Evolutionary conservation across 1,140 invertebrate genomes (phyloP), one percentile per base, ranked within the genome.

Genomic region (Polypedilum pembai): DNA sequence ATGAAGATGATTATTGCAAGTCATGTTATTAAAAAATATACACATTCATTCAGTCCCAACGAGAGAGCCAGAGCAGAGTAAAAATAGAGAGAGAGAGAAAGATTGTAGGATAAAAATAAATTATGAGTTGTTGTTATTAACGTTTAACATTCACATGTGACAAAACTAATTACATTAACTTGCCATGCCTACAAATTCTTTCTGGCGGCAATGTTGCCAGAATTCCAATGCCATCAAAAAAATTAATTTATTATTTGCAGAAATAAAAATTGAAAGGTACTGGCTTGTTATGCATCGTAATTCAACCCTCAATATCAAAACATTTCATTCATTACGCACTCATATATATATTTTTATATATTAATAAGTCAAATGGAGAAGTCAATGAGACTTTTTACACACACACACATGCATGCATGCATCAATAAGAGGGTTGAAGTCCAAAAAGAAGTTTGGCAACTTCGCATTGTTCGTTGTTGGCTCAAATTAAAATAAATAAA

Each of bases 161-260:
- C 45, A 56, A 56, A 56, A 56, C 45, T 56, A 56, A 56, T 56
- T 56, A 56, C 45, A n/a, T 56, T 56, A 56, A 56, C 45, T 56
- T 56, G 45, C 45, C 45, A 56, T 56, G 45, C 45, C 45, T 56
- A 56, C 45, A 56, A 33, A 56, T 56, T 56, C 12, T 56, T 56
- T 56, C 15, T 56, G 12, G n/a, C 12, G 4, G 45, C 45, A 4
- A 56, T 56, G 45, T 56, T 56, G 45, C 45, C 45, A 56, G 45
- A 45, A 8, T 45, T 45, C 41, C 8, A 8, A 45, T 15, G 41
- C 8, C 41, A n/a, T 56, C 12, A 12, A 56, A 3, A 45, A 45
- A 56, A 56, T 56, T 56, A 56, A 56, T 56, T 56, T 56, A 56
- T 12, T 56, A n/a, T n/a, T 56, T 56, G 12, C 45, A 56, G 45